Percentiles rank a stretch among this genome's conserved stretches.
phyloP scores from a whole-genome alignment of 2,113 vertebrate species.

The Saiga tatarica region DNA sequence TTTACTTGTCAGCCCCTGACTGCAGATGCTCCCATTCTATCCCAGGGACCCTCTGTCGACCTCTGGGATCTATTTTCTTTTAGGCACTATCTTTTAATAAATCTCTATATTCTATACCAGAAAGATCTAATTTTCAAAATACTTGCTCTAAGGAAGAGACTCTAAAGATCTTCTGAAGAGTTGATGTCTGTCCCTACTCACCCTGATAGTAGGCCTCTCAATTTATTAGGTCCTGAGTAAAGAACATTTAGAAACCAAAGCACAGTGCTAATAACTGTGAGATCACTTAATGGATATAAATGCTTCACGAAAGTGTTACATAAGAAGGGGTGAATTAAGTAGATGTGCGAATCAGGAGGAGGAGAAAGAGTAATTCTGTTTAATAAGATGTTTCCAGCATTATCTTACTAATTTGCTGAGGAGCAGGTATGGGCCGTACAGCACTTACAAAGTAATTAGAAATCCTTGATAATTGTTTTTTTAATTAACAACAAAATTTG shows the following conservation, averaged over 20 bases:
- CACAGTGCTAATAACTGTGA: slow-evolving; percentile 60
- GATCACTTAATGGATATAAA: slow-evolving; percentile 68
- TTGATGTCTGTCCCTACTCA: neutral
- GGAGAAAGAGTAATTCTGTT: slow-evolving; percentile 74
- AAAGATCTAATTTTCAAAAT: neutral
- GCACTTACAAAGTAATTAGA: slow-evolving; percentile 82
- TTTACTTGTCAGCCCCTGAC: neutral
- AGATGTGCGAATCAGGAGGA: slow-evolving; percentile 61
- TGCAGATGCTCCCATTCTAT: neutral
- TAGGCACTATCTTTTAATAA: neutral
- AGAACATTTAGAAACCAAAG: slow-evolving; percentile 58
- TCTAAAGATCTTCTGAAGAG: neutral
- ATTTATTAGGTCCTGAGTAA: slow-evolving; percentile 14
- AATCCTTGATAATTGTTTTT: slow-evolving; percentile 79
- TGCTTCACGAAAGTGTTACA: slow-evolving; percentile 67
- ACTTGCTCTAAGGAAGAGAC: neutral
- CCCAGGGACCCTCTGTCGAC: neutral
- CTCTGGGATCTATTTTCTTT: neutral
- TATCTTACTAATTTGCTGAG: slow-evolving; percentile 78
- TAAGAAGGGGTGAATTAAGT: slow-evolving; percentile 70
- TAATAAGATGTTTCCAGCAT: slow-evolving; percentile 77
- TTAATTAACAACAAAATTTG: slow-evolving; percentile 83
- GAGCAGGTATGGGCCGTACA: slow-evolving; percentile 69
- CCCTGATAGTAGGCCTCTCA: neutral
- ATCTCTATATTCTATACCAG: neutral